Base-by-base conservation (phyloP, 53 echinoderm and acorn worm species). In the Holothuria leucospilota region DNA sequence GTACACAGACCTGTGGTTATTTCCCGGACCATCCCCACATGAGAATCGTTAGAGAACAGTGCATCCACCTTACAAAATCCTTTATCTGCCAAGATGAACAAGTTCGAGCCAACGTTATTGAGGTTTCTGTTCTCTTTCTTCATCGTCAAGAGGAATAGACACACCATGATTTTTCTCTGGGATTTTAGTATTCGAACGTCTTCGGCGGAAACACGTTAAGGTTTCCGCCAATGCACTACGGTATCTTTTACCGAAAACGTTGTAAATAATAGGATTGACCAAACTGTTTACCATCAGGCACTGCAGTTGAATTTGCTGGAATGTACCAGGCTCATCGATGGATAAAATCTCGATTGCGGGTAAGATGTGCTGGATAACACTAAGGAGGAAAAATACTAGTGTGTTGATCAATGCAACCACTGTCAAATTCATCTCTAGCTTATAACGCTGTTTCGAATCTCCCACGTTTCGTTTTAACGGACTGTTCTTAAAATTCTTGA, bases 211-310 rank as follows among this genome's bases (percentile, higher is more conserved):
- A 68, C 69, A 26, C 4, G 34, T 15, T 34, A 68, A 16, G 29
- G 69, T 68, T 68, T 68, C 4, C 28, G 34, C 16, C 29, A 68
- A 26, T 68, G 69, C 69, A 29, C 34, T 68, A 7, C 69, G 69
- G 27, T 68, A 68, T 20, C 34, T 28, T 26, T 15, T 68, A 6
- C 69, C 69, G 27, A 68, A 68, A 29, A 68, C 34, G 38, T 68
- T 68, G 27, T 68, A 68, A 24, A 68, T 68, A 34, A 68, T 68
- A 28, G 69, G 69, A 26, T 68, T 68, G 13, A 68, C 69, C 6
- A 34, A 68, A 34, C 29, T 34, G 27, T 25, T 25, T 16, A 15
- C 27, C 15, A 68, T 16, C 23, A 34, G 34, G 13, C n/a, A 24
- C 16, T 28, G 16, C 16, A 68, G 69, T 26, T 68, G 69, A 29